These are phyloP conservation scores for Aphelocoma coerulescens DNA, from an alignment of 2,113 vertebrate genomes.

Conservation along the genomic window DNA sequence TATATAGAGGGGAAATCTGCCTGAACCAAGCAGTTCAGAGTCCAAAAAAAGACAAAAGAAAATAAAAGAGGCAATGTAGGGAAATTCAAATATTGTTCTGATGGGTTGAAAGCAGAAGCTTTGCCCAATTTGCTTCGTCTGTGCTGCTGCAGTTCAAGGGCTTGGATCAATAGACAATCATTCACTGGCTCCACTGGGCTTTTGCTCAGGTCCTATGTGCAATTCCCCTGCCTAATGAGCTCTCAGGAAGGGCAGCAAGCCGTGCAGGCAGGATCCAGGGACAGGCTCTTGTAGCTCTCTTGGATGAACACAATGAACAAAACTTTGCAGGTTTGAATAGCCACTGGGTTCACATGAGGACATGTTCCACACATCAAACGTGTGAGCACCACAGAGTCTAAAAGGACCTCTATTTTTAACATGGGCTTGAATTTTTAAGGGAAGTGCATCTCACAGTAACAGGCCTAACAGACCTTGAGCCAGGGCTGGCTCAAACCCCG, in stretches of 20 bases:
- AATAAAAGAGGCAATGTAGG: neutral
- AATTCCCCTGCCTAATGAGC: slow-evolving; percentile 36
- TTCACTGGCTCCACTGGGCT: neutral
- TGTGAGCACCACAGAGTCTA: neutral
- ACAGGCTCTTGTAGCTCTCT: neutral
- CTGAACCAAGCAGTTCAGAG: neutral
- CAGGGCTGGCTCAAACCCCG: neutral
- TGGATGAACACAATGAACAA: neutral
- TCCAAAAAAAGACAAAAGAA: neutral
- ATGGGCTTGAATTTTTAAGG: neutral
- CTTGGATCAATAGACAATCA: slow-evolving; percentile 38
- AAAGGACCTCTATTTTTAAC: neutral
- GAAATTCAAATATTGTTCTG: neutral
- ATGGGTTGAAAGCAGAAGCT: neutral
- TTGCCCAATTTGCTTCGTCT: neutral
- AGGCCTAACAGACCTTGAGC: neutral
- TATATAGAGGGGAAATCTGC: neutral
- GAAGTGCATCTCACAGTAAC: neutral
- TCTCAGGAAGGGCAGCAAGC: slow-evolving; percentile 20
- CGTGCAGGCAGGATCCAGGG: neutral
- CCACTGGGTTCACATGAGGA: neutral
- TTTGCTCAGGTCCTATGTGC: neutral
- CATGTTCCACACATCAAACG: neutral
- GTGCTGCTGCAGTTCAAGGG: neutral
- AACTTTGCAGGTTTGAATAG: slow-evolving; percentile 16